Evolutionary conservation across 2,113 vertebrate species (phyloP), one percentile per base, ranked within the genome.

Genomic region (Syrmaticus mikado): DNA sequence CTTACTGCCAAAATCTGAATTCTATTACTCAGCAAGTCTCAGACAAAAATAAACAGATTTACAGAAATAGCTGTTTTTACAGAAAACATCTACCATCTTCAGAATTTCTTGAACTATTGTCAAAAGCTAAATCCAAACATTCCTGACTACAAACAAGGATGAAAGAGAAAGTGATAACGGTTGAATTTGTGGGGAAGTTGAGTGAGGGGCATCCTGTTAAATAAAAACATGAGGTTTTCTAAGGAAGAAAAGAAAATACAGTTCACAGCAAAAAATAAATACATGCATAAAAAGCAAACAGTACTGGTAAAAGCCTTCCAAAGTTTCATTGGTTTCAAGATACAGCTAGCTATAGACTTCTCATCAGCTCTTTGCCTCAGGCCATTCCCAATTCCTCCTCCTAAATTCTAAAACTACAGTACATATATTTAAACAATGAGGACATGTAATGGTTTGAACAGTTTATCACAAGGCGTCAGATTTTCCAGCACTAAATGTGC

Each of bases 91-190:
- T 94, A 48, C 52, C 40, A 28, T 86, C 58, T 75, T 75, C 61
- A 92, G 45, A 72, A 81, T 77, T 60, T 85, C 73, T 84, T 72
- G 43, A 62, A 60, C 62, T 92, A 65, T 66, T 72, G 34, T 84
- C n/a, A 65, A 82, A 94, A 92, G 82, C 38, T 90, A 81, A 92
- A 94, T 88, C 57, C 34, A 84, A 81, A 84, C 8, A 53, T 58
- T 90, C 94, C 65, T 89, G 34, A 48, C 70, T 64, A 62, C 38
- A 76, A 79, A 32, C 67, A 64, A 75, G 36, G 82, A 90, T 4
- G 7, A 64, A 88, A 12, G 40, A 82, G n/a, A 76, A 92, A 76
- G 27, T 72, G 27, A 79, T 78, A 60, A 11, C 20, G 15, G 17
- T 8, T 88, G 24, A 60, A 8, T 84, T 92, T 77, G 22, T 2